Evolutionary conservation across 35 echinoderm and acorn worm species (phyloP).

Genomic region (Lytechinus pictus): DNA sequence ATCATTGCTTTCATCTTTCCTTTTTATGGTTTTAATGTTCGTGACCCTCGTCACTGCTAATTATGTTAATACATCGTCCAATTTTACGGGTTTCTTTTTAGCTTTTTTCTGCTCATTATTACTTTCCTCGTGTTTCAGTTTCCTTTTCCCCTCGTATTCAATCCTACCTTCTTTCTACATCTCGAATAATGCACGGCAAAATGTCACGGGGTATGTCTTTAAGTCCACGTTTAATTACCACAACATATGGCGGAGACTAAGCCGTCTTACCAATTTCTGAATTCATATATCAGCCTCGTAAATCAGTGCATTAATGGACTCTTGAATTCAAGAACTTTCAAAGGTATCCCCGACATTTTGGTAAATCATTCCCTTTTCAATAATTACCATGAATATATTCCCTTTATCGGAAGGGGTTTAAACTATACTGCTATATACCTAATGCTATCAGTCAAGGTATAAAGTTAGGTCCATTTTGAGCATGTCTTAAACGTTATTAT

Average conservation of each 20-base stretch:
- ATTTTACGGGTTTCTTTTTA: too few species aligned
- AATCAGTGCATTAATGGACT: conserved; percentile 18
- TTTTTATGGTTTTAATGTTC: neutral
- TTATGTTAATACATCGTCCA: too few species aligned
- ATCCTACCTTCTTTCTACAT: neutral
- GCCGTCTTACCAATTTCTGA: neutral
- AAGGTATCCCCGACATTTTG: neutral
- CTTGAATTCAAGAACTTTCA: neutral
- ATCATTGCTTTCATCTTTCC: neutral
- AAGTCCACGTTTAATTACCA: neutral
- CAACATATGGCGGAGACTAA: neutral
- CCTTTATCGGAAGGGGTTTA: neutral
- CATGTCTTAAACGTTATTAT: too few species aligned
- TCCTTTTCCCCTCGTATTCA: too few species aligned
- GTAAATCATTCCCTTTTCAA: neutral
- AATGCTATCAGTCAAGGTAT: too few species aligned
- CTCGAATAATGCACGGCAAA: neutral
- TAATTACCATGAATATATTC: neutral
- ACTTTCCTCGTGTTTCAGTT: too few species aligned
- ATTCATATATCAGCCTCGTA: neutral
- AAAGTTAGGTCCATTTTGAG: too few species aligned
- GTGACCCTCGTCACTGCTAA: neutral
- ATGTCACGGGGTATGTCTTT: neutral
- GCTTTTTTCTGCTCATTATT: too few species aligned
- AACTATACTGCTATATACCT: too few species aligned